Conservation (phyloP, 2,797 vertebrate genomes). For the Cuniculus paca region DNA sequence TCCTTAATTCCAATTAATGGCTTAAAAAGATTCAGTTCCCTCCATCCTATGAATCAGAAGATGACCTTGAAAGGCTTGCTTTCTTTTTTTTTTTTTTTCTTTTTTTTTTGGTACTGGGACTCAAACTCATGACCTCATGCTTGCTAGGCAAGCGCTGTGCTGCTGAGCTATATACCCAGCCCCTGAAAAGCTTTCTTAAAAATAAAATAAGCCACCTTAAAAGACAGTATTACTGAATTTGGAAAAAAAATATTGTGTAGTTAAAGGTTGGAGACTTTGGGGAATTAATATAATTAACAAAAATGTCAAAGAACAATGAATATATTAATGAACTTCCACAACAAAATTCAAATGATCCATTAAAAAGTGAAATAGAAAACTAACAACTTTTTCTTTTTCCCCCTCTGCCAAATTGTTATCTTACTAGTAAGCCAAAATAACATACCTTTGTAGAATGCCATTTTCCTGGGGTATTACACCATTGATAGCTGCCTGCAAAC, state of each 20-base stretch:
- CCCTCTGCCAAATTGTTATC: conserved; percentile 53
- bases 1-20: not conserved
- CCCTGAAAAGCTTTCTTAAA: conserved; percentile 39
- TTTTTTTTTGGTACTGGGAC: no score
- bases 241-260: conserved; percentile 50
- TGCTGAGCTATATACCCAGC: no score
- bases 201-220: conserved; percentile 31
- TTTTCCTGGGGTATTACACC: conserved; percentile 99
- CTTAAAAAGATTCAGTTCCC: conserved; percentile 35
- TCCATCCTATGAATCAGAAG: conserved; percentile 44
- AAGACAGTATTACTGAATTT: conserved; percentile 34
- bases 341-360: conserved; percentile 42
- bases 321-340: conserved; percentile 31
- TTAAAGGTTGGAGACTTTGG: conserved; percentile 9
- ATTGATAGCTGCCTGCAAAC: conserved; percentile 98
- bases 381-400: conserved; percentile 43
- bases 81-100: no score
- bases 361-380: conserved; percentile 46
- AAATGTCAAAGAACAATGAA: conserved; percentile 48
- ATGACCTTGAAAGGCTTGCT: conserved; percentile 47
- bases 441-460: conserved; percentile 98
- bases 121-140: no score
- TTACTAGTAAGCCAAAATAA: conserved; percentile 49
- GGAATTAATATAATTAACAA: conserved; percentile 53
- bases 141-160: no score